Percentiles rank a stretch among this genome's conserved stretches.
Conservation (phyloP, 2,888 invertebrate genomes). For the Drosophila nr. medialis region DNA sequence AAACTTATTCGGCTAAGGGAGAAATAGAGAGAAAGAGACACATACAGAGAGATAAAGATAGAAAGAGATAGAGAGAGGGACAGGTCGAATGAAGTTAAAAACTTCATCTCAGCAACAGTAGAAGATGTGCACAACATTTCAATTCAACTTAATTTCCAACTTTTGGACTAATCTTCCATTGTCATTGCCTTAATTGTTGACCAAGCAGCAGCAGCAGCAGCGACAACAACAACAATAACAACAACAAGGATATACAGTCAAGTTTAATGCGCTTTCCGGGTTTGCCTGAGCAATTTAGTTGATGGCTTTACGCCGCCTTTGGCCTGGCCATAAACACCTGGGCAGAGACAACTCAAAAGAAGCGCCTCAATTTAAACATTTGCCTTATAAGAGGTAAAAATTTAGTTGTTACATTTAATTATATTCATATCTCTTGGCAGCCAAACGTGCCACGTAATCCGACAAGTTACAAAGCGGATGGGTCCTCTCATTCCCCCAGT, state of each 20-base stretch:
- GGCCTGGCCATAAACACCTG: conserved; percentile 58
- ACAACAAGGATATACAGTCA: conserved; percentile 43
- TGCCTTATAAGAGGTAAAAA: conserved; percentile 68
- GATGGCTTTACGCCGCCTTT: conserved; percentile 66
- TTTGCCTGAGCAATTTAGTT: conserved; percentile 66
- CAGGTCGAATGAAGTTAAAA: conserved; percentile 48
- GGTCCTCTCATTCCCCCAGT: neutral
- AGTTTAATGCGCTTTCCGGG: conserved; percentile 55
- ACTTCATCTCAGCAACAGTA: conserved; percentile 45
- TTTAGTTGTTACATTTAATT: conserved; percentile 79
- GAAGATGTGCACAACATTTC: conserved; percentile 57
- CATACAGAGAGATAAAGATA: no score
- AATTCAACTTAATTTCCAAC: conserved; percentile 77
- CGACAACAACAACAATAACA: conserved; percentile 6
- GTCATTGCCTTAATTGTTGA: conserved; percentile 77
- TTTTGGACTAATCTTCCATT: conserved; percentile 73
- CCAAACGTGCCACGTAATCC: conserved; percentile 74
- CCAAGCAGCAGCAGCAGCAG: conserved; percentile 53
- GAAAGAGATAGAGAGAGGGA: neutral
- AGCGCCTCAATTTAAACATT: conserved; percentile 61
- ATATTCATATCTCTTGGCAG: conserved; percentile 76
- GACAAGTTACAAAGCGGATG: conserved; percentile 55
- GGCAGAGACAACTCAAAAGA: conserved; percentile 19
- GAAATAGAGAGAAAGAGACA: neutral
- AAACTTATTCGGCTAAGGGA: conserved; percentile 46